Evolutionary conservation across 2,888 invertebrate species (phyloP).

Genomic region (Cylloceria caligata): DNA sequence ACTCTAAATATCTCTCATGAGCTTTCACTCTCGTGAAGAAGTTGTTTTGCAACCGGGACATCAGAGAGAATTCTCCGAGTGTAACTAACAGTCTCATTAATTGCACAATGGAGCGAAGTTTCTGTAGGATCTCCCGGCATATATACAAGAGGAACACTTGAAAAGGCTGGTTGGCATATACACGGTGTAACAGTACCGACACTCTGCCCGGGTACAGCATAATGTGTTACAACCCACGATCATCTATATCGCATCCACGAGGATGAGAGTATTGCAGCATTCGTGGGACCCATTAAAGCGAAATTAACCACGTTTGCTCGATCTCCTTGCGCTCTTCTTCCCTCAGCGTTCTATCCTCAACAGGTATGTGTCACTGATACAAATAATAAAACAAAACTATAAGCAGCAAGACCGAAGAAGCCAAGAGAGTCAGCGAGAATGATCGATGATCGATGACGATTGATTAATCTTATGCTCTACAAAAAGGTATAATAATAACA

Average conservation of each 20-base stretch:
- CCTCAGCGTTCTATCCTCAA: slow-evolving; percentile 13
- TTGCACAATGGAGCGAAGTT: slow-evolving; percentile 69
- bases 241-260: slow-evolving; percentile 61
- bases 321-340: slow-evolving; percentile 65
- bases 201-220: slow-evolving; percentile 28
- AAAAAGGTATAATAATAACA: background rate
- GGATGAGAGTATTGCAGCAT: slow-evolving; percentile 64
- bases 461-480: background rate
- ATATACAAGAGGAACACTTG: slow-evolving; percentile 8
- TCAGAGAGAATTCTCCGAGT: slow-evolving; percentile 38
- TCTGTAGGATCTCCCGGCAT: slow-evolving; percentile 45
- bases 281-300: slow-evolving; percentile 70
- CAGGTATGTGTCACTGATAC: background rate
- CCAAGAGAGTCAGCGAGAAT: slow-evolving; percentile 17
- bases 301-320: slow-evolving; percentile 71
- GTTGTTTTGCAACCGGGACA: slow-evolving; percentile 56
- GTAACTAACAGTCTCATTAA: slow-evolving; percentile 70
- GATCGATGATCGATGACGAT: slow-evolving; percentile 67
- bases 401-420: background rate
- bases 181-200: background rate
- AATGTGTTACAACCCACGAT: slow-evolving; percentile 65
- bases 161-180: background rate
- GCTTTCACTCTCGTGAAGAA: slow-evolving; percentile 62
- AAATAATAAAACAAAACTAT: background rate
- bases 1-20: slow-evolving; percentile 56